Percentiles rank a stretch among this genome's conserved stretches.
phyloP scores from a whole-genome alignment of 2,797 vertebrate species.

The Champsocephalus esox region DNA sequence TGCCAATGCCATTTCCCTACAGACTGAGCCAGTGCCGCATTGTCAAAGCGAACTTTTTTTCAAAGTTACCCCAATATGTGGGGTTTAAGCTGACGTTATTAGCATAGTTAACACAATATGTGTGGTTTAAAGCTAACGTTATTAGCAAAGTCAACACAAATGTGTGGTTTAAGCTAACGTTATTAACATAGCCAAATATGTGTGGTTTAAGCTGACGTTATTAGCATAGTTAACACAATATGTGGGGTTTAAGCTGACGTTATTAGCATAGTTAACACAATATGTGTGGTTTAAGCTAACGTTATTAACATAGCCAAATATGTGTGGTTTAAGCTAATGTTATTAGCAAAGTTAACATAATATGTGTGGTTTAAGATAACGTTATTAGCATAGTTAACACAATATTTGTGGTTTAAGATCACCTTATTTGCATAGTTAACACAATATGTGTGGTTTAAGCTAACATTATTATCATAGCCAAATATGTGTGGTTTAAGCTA shows the following conservation, averaged over 20 bases:
- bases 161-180: too few species aligned
- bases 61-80: not conserved
- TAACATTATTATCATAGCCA: slow-evolving; percentile 6
- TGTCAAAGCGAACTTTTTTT: slow-evolving; percentile 6
- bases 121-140: not conserved
- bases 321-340: slow-evolving; percentile 4
- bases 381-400: not conserved
- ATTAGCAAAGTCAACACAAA: too few species aligned
- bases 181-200: too few species aligned
- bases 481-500: slow-evolving; percentile 10
- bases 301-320: not conserved
- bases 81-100: not conserved
- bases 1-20: too few species aligned
- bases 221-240: too few species aligned
- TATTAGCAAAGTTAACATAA: not conserved
- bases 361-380: slow-evolving; percentile 16
- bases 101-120: not conserved
- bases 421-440: slow-evolving; percentile 1
- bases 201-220: too few species aligned
- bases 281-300: slow-evolving; percentile 14
- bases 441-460: slow-evolving; percentile 2
- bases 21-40: too few species aligned
- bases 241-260: slow-evolving; percentile 1
- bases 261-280: not conserved
- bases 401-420: not conserved